A percentile compares a stretch with the other conserved stretches of the same genome.
phyloP scores from a whole-genome alignment of 1,140 invertebrate genomes.

The Babylonia areolata region DNA sequence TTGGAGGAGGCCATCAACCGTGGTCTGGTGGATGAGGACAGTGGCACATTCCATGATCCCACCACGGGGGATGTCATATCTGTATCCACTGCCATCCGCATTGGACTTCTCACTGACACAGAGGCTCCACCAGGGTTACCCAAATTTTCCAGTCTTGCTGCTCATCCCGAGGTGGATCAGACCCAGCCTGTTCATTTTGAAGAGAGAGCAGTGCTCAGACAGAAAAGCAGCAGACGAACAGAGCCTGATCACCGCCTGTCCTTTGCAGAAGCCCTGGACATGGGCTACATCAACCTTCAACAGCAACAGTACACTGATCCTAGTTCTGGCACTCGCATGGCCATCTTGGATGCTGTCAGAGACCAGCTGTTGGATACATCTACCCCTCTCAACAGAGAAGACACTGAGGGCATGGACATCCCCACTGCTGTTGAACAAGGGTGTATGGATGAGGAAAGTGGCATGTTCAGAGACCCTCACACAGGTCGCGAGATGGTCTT shows the following conservation, averaged over 20 bases:
- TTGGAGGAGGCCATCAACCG: conserved; percentile 66
- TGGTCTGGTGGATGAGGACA: conserved; percentile 86
- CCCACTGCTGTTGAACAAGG: conserved; percentile 86
- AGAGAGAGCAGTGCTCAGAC: conserved; percentile 41
- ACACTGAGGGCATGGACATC: conserved; percentile 79
- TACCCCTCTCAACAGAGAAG: conserved; percentile 64
- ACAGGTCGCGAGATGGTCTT: conserved; percentile 79
- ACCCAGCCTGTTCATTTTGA: conserved; percentile 5
- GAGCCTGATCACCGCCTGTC: conserved; percentile 54
- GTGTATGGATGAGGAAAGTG: conserved; percentile 86
- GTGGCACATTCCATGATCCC: conserved; percentile 85
- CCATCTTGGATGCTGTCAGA: conserved; percentile 87
- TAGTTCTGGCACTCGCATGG: conserved; percentile 86
- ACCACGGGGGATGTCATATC: conserved; percentile 86
- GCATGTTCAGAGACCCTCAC: conserved; percentile 86
- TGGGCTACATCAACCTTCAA: conserved; percentile 85
- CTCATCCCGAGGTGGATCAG: conserved; percentile 4
- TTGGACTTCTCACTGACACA: conserved; percentile 70
- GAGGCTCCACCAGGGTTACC: conserved; percentile 34
- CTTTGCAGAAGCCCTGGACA: conserved; percentile 72
- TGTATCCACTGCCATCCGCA: conserved; percentile 88
- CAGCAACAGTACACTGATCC: conserved; percentile 85
- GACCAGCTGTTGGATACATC: conserved; percentile 84
- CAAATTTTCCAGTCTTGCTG: conserved; percentile 33
- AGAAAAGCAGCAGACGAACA: conserved; percentile 32